These are phyloP conservation scores for Calephelis nemesis DNA, from an alignment of 1,140 invertebrate species.

Conservation along the genomic window DNA sequence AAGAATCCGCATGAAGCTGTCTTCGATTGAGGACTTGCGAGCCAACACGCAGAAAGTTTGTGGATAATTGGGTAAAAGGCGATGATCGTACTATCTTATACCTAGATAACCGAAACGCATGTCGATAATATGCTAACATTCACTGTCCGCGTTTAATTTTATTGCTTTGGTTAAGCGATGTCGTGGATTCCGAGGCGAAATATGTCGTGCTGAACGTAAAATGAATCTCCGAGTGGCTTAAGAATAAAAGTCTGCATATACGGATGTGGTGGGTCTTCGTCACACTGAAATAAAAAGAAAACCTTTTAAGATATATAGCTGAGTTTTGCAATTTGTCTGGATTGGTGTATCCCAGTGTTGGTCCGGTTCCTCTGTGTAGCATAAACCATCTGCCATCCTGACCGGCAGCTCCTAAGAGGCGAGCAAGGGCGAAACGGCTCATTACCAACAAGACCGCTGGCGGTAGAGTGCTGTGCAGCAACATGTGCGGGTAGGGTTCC, in stretches of 20 bases:
- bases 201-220: constrained; percentile 95
- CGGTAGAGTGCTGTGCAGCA: too few species aligned
- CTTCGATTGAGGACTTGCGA: constrained; percentile 15
- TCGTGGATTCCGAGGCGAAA: constrained; percentile 95
- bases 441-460: too few species aligned
- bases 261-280: constrained; percentile 94
- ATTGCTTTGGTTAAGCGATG: constrained; percentile 76
- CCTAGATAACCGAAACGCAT: constrained; percentile 72
- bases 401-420: too few species aligned
- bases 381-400: too few species aligned
- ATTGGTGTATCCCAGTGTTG: too few species aligned
- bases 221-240: constrained; percentile 90
- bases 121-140: constrained; percentile 12
- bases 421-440: too few species aligned
- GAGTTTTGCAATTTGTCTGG: too few species aligned
- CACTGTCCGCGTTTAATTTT: constrained; percentile 33
- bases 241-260: constrained; percentile 94
- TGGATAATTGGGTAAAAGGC: constrained; percentile 27
- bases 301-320: too few species aligned
- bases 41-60: not conserved
- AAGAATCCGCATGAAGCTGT: constrained; percentile 43
- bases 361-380: too few species aligned
- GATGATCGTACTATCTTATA: constrained; percentile 53
- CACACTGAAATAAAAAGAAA: constrained; percentile 84
- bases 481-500: too few species aligned